Evolutionary conservation across 2,888 invertebrate genomes (phyloP), one percentile per base, ranked within the genome.

Genomic region (Megamerina dolium): DNA sequence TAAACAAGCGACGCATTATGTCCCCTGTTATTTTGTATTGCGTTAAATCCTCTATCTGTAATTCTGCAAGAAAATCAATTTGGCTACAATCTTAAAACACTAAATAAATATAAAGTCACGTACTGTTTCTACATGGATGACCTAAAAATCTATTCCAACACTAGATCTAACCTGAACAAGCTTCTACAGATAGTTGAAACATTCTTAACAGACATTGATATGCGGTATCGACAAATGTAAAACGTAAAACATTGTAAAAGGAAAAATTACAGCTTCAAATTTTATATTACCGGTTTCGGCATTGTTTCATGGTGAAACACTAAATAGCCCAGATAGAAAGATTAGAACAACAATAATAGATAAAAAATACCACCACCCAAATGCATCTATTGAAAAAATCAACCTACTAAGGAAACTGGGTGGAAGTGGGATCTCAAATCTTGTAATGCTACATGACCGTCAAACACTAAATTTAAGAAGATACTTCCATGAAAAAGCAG

Each of bases 361-460:
- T 12, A 37, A 37, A 12, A 27, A 31, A 2, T 23, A n/a, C 4
- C 42, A 36, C 27, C 42, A 42, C 17, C 42, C 42, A 2, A 36
- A 30, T 3, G 3, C 37, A 5, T 42, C 27, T 29, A 18, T 31
- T 2, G 37, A 42, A 37, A 20, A 36, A 37, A 36, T 42, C 20
- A 37, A 14, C 13, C 16, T 42, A 9, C 20, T 21, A 10, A 16
- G 37, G 9, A 17, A 30, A 30, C n/a, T 21, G 3, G 29, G 37
- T 3, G 43, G 43, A 1, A 36, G 43, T 18, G 43, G 43, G 1
- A 19, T 43, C 12, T 14, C 30, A 4, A 17, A 37, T 17, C 8
- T 43, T n/a, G 29, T 18, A 21, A 19, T 31, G 3, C 31, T 37
- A n/a, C 29, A 27, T 17, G 20, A 43, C 13, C 34, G 21, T 4